A percentile compares a stretch with the other conserved stretches of the same genome.
Evolutionary conservation across 2,113 vertebrate species (phyloP).

Genomic region (Carlito syrichta): DNA sequence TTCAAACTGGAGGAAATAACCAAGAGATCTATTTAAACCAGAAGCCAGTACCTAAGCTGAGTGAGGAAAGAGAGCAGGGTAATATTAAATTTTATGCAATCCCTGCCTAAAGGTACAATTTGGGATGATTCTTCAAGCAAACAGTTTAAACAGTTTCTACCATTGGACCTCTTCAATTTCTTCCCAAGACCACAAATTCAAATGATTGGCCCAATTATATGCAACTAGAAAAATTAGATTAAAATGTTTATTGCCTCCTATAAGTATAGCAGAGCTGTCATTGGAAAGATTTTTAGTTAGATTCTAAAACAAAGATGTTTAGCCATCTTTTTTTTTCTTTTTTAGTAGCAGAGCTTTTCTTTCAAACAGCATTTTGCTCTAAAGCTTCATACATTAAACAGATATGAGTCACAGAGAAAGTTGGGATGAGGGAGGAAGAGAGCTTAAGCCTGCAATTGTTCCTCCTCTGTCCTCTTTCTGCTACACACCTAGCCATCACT

Average conservation of each 20-base stretch:
- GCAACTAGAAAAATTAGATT: neutral
- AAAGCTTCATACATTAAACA: neutral
- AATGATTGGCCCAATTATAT: neutral
- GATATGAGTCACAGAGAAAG: neutral
- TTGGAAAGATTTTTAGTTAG: neutral
- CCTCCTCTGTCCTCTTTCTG: neutral
- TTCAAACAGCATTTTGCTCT: neutral
- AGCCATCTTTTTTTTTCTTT: neutral
- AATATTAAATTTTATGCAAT: neutral
- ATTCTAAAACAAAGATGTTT: neutral
- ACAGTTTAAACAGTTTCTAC: neutral
- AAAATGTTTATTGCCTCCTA: neutral
- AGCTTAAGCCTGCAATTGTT: rapidly evolving
- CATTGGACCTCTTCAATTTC: neutral
- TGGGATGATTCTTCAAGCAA: neutral
- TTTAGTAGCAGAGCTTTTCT: neutral
- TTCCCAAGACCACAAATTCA: neutral
- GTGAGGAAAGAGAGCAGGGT: neutral
- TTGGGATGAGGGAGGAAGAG: neutral
- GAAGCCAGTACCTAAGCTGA: neutral
- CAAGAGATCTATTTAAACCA: neutral
- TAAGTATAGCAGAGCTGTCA: neutral
- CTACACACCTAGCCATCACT: too few species aligned
- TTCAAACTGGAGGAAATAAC: neutral
- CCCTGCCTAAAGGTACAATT: neutral